A percentile compares a stretch with the other conserved stretches of the same genome.
phyloP scores from a whole-genome alignment of 2,797 vertebrate species.

The Semaprochilodus insignis region DNA sequence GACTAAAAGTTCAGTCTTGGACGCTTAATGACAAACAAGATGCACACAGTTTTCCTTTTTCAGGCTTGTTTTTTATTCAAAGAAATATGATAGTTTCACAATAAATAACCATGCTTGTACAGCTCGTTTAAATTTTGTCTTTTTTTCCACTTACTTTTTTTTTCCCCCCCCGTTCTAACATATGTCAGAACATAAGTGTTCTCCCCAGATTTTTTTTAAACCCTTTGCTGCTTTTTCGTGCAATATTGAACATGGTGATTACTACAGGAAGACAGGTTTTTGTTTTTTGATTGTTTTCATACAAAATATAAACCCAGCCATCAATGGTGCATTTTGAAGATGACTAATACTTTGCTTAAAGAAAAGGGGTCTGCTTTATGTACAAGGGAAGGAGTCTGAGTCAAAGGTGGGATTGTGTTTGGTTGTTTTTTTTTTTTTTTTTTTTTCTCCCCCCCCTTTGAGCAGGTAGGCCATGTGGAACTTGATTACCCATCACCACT shows the following conservation, averaged over 20 bases:
- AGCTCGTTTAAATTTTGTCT: conserved; percentile 70
- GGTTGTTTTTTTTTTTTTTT: too few relatives aligned
- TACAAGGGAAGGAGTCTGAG: conserved; percentile 76
- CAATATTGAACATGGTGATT: conserved; percentile 73
- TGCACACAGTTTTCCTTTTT: conserved; percentile 55
- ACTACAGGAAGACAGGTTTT: conserved; percentile 68
- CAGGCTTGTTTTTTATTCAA: conserved; percentile 80
- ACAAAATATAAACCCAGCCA: conserved; percentile 77
- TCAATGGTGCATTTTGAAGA: conserved; percentile 71
- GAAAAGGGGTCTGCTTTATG: conserved; percentile 81
- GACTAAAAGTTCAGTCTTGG: background rate
- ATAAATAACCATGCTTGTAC: conserved; percentile 87
- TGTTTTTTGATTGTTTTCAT: conserved; percentile 64
- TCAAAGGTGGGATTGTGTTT: background rate
- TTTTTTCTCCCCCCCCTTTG: background rate
- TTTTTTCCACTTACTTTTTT: conserved; percentile 42
- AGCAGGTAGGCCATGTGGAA: background rate
- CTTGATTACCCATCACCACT: background rate
- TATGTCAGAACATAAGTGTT: conserved; percentile 51
- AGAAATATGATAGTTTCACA: conserved; percentile 84
- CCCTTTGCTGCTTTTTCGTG: conserved; percentile 68
- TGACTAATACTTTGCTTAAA: conserved; percentile 77
- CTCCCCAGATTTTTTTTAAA: conserved; percentile 45
- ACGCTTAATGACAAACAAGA: conserved; percentile 20
- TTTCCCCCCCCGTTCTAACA: conserved; percentile 40